Percentiles rank a stretch among this genome's conserved stretches.
These are phyloP conservation scores for Hapalemur alaotrensis DNA, from an alignment of 2,797 vertebrate species.

Conservation along the genomic window DNA sequence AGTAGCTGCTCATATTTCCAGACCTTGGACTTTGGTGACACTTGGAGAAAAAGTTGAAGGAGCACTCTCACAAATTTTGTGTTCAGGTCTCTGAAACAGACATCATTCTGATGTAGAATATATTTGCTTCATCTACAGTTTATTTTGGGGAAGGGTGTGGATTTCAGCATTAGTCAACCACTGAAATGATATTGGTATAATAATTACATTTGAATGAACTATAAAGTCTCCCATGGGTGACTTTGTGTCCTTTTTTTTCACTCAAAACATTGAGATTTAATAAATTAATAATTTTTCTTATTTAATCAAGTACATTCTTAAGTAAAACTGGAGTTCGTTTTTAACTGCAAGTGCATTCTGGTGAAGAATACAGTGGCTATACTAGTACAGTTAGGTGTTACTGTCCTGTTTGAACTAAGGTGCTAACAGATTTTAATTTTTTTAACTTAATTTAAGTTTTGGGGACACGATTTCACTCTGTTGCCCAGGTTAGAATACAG, in stretches of 20 bases:
- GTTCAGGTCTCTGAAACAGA: background rate
- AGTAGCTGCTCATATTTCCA: background rate
- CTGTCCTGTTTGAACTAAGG: background rate
- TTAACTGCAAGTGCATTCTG: no score
- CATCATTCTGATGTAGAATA: background rate
- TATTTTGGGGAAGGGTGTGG: background rate
- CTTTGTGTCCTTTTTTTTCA: background rate
- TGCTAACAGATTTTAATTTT: background rate
- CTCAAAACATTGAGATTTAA: background rate
- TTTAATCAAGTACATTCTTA: slow-evolving; percentile 13
- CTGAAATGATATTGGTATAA: background rate
- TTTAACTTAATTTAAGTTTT: background rate
- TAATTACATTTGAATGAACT: slow-evolving; percentile 29
- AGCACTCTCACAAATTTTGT: background rate
- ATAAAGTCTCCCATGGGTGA: background rate
- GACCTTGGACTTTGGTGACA: background rate
- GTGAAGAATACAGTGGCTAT: no score
- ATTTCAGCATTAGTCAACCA: slow-evolving; percentile 35
- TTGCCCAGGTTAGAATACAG: background rate
- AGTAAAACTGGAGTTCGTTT: background rate
- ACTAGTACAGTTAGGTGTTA: no score
- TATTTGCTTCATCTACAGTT: slow-evolving; percentile 9
- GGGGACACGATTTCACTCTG: background rate
- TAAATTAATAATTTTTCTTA: background rate
- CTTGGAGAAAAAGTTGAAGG: background rate